These are phyloP conservation scores for Limnephilus marmoratus DNA, from an alignment of 2,888 invertebrate species.

Conservation along the genomic window DNA sequence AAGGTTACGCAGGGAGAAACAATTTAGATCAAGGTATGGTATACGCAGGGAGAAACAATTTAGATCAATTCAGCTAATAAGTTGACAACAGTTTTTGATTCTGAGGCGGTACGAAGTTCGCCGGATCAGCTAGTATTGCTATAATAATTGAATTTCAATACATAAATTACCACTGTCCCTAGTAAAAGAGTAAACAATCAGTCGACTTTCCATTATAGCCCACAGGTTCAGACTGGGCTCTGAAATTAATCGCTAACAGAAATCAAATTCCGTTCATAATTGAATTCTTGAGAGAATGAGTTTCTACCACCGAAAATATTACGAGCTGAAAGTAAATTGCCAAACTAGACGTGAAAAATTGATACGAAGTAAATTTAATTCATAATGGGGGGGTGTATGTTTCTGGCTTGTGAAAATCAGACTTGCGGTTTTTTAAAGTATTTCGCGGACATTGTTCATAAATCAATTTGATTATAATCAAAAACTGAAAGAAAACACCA, in stretches of 20 bases:
- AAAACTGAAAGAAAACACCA: neutral
- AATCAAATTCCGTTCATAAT: constrained; percentile 10
- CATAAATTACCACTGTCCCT: neutral
- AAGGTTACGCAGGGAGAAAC: too few species aligned
- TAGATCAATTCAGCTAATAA: too few species aligned
- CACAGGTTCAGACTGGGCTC: constrained; percentile 10
- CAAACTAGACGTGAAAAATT: constrained; percentile 11
- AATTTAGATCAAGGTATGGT: too few species aligned
- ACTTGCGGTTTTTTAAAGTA: constrained; percentile 5
- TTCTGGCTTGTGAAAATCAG: constrained; percentile 9
- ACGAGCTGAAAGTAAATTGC: constrained; percentile 9
- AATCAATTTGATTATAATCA: neutral
- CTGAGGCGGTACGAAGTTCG: too few species aligned
- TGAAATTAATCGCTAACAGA: neutral
- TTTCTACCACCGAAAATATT: constrained; percentile 40
- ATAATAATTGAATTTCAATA: too few species aligned
- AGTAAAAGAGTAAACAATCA: neutral
- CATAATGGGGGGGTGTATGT: neutral
- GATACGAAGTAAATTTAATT: neutral
- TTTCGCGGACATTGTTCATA: neutral
- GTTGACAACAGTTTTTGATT: too few species aligned
- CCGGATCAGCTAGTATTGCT: too few species aligned
- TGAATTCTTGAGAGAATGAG: constrained; percentile 24
- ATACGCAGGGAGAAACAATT: too few species aligned
- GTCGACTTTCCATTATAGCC: neutral